phyloP scores from a whole-genome alignment of 2,888 invertebrate genomes.

The Tenthredo amoena region DNA sequence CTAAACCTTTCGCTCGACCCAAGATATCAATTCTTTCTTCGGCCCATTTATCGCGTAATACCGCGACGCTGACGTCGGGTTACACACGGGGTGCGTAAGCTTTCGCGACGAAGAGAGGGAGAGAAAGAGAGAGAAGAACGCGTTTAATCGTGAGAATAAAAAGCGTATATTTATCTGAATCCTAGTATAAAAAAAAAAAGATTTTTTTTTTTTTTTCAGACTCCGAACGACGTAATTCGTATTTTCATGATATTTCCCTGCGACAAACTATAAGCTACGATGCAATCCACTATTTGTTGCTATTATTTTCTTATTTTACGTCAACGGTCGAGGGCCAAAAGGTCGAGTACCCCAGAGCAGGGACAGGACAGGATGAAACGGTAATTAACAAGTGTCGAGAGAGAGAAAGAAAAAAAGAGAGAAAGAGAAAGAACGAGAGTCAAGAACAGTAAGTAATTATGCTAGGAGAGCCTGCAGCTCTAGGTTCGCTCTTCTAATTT shows the following conservation, averaged over 20 bases:
- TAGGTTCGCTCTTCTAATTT: constrained; percentile 11
- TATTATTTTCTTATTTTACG: background rate
- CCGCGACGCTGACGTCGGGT: constrained; percentile 1
- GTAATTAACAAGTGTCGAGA: constrained; percentile 34
- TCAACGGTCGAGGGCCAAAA: background rate
- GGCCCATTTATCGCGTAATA: constrained; percentile 31
- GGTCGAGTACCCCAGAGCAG: background rate
- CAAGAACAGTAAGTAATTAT: constrained; percentile 1
- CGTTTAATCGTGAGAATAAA: constrained; percentile 1
- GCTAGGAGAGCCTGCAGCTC: background rate
- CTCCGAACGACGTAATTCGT: background rate
- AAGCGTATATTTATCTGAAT: background rate
- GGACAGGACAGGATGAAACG: constrained; percentile 28
- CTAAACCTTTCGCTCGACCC: constrained; percentile 38
- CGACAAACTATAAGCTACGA: background rate
- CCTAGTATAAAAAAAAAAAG: background rate
- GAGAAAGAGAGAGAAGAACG: background rate
- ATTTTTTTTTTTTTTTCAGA: background rate
- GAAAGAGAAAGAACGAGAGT: background rate
- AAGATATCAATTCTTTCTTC: constrained; percentile 40
- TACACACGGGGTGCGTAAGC: background rate
- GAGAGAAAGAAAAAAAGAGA: background rate
- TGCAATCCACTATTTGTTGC: background rate
- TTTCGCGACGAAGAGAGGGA: background rate
- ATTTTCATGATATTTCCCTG: background rate